Evolutionary conservation across 2,113 vertebrate species (phyloP), one percentile per base, ranked within the genome.

Genomic region (Felis chaus): DNA sequence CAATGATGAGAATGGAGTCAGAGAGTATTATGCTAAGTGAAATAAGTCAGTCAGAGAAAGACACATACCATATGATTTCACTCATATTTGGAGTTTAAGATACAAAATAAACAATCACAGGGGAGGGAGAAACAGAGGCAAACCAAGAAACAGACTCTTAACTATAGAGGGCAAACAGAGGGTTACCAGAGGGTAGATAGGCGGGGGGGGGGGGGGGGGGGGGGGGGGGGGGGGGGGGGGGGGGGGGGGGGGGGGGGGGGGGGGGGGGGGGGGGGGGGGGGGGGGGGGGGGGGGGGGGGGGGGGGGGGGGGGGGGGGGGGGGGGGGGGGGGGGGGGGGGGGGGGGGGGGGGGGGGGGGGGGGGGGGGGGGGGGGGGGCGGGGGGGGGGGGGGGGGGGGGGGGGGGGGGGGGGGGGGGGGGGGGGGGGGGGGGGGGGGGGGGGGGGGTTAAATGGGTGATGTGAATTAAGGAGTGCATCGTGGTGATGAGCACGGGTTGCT

Each of bases 361-460:
- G 7, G 23, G 61, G 7, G 3, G 23, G 23, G 0, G 61, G 21
- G 61, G 7, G 23, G 61, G 7, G 3, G 23, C 12, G 7, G 23
- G 61, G 7, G 3, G 23, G 23, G 0, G 61, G 21, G 61, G 7
- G 23, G 61, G 7, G 3, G 23, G 23, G 0, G 61, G 21, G 61
- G 7, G 23, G 61, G 7, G 3, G 23, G 23, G 0, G 61, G 21
- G 61, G 7, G 23, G 61, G 7, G 3, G 23, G 23, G 0, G 61
- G 21, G 61, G 7, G 23, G 61, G 7, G 3, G 23, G 23, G 14
- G 36, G 36, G 36, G 36, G 36, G 36, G 4, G 27, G 41, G 41
- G 14, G 25, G 1, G 27, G 7, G 45, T 78, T 78, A 31, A 29
- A 78, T 78, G 48, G 74, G 27, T 78, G 41, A 45, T 48, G 29